Percentiles rank a stretch among this genome's conserved stretches.
These are phyloP conservation scores for Habroteleia sp. DNA, from an alignment of 2,888 invertebrate genomes.

Conservation along the genomic window DNA sequence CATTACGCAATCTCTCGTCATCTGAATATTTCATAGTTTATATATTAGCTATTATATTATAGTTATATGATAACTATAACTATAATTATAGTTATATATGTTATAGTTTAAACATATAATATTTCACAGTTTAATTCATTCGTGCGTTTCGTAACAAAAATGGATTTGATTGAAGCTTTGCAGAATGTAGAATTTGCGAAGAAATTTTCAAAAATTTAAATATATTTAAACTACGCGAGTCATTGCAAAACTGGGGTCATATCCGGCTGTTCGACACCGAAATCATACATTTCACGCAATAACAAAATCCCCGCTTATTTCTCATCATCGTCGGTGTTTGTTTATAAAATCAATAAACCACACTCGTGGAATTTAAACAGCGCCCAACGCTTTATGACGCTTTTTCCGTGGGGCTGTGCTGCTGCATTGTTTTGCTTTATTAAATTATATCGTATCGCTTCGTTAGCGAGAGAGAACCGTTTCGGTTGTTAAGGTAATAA, in stretches of 20 bases:
- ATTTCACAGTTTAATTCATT: too few relatives aligned
- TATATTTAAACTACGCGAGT: conserved; percentile 12
- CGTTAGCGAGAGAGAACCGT: conserved; percentile 21
- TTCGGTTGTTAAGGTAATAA: conserved; percentile 19
- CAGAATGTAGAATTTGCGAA: too few relatives aligned
- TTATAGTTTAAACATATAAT: too few relatives aligned
- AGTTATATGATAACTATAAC: too few relatives aligned
- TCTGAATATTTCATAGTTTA: too few relatives aligned
- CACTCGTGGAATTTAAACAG: conserved; percentile 31
- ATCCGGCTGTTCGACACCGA: conserved; percentile 23
- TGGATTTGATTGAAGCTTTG: too few relatives aligned
- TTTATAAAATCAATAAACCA: conserved; percentile 50
- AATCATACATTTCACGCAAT: conserved; percentile 31
- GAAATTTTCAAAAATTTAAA: too few relatives aligned
- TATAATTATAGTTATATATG: too few relatives aligned
- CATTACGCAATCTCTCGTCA: too few relatives aligned
- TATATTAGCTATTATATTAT: too few relatives aligned
- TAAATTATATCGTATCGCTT: conserved; percentile 42
- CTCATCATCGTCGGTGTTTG: conserved; percentile 31
- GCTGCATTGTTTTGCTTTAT: conserved; percentile 46
- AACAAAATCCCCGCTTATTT: conserved; percentile 29
- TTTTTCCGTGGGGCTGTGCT: conserved; percentile 2
- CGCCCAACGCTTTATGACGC: conserved; percentile 19
- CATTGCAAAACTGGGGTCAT: conserved; percentile 10
- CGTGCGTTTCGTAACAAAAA: too few relatives aligned